These are phyloP conservation scores for Tarsius wallacei DNA, from an alignment of 2,797 vertebrate species.

Conservation along the genomic window DNA sequence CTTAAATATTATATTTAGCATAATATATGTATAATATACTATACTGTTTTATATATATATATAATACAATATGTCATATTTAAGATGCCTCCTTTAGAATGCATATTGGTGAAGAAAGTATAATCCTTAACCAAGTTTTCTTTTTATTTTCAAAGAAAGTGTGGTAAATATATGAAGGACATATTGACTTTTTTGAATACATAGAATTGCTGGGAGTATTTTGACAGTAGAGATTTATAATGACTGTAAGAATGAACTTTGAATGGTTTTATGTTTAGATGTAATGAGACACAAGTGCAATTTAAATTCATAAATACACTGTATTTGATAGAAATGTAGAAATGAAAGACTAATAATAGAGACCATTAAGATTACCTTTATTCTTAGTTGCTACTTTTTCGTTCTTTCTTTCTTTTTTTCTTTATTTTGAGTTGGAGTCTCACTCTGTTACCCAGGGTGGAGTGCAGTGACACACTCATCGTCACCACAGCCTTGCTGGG, in stretches of 20 bases:
- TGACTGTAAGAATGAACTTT: neutral
- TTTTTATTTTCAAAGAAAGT: neutral
- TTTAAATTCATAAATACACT: neutral
- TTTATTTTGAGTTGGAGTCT: too few species aligned
- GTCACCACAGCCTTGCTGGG: too few species aligned
- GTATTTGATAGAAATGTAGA: neutral
- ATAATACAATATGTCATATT: neutral
- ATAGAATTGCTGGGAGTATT: neutral
- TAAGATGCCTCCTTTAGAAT: neutral
- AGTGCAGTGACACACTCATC: too few species aligned
- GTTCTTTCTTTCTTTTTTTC: neutral
- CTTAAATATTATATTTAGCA: neutral
- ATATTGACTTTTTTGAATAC: neutral
- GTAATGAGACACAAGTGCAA: neutral
- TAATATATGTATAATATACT: neutral
- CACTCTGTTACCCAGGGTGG: too few species aligned
- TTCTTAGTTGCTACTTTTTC: slow-evolving; percentile 15
- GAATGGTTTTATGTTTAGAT: neutral
- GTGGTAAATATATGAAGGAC: neutral
- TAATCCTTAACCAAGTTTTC: neutral
- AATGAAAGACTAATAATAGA: neutral
- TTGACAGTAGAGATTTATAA: neutral
- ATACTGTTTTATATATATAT: neutral
- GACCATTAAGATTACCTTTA: neutral
- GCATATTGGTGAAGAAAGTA: neutral